Evolutionary conservation across 2,888 invertebrate species (phyloP).

Genomic region (Lagria hirta): DNA sequence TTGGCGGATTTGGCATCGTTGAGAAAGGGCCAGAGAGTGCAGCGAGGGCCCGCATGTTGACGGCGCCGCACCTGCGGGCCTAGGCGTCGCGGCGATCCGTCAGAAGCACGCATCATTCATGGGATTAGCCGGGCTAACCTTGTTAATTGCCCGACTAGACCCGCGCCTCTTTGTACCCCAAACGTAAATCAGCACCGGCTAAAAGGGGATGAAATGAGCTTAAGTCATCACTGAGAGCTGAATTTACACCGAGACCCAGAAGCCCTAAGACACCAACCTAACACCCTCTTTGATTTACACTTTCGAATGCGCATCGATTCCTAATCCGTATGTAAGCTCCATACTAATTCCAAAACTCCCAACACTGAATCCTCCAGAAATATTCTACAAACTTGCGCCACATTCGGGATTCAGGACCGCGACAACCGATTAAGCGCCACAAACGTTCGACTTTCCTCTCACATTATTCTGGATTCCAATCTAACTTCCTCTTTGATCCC

Average conservation of each 20-base stretch:
- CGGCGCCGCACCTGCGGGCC: slow-evolving; percentile 46
- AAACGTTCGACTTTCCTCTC: too few species aligned
- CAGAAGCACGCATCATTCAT: slow-evolving; percentile 56
- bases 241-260: slow-evolving; percentile 47
- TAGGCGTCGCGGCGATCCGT: slow-evolving; percentile 47
- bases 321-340: slow-evolving; percentile 37
- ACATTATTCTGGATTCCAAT: too few species aligned
- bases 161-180: slow-evolving; percentile 49
- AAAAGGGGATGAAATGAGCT: slow-evolving; percentile 54
- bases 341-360: slow-evolving; percentile 37
- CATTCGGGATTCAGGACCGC: too few species aligned
- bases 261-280: slow-evolving; percentile 20
- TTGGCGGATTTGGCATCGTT: slow-evolving; percentile 48
- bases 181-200: slow-evolving; percentile 56
- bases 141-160: slow-evolving; percentile 57
- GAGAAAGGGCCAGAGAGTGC: too few species aligned
- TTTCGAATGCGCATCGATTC: slow-evolving; percentile 42
- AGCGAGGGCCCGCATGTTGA: slow-evolving; percentile 44
- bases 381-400: background rate
- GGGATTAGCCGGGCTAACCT: slow-evolving; percentile 57
- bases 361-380: slow-evolving; percentile 33
- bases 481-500: too few species aligned
- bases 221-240: slow-evolving; percentile 53
- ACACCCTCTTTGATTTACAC: slow-evolving; percentile 39
- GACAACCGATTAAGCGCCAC: too few species aligned